These are phyloP conservation scores for Drosophila nigrodunni DNA, from an alignment of 1,140 invertebrate species.

Conservation along the genomic window DNA sequence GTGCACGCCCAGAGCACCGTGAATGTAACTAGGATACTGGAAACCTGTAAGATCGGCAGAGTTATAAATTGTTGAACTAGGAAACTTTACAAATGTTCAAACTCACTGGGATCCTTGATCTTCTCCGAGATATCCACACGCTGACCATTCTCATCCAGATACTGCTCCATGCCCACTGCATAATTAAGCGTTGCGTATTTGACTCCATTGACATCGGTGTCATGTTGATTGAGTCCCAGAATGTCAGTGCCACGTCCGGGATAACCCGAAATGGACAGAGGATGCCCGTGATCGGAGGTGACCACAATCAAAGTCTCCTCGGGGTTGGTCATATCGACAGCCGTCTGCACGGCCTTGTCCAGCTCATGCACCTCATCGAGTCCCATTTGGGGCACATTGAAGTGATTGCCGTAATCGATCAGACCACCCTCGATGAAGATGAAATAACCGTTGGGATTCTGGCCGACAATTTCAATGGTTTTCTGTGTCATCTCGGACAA, in stretches of 20 bases:
- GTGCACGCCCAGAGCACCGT: constrained; percentile 86
- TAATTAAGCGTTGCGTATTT: constrained; percentile 88
- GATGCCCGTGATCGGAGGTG: constrained; percentile 89
- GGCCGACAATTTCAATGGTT: constrained; percentile 89
- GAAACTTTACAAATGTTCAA: background rate
- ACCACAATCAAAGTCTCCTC: constrained; percentile 89
- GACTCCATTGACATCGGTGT: constrained; percentile 77
- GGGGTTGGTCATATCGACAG: constrained; percentile 86
- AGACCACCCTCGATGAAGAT: constrained; percentile 88
- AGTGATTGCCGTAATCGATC: constrained; percentile 91
- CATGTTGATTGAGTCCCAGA: constrained; percentile 85
- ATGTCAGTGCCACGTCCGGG: constrained; percentile 89
- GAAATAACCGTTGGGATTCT: constrained; percentile 88
- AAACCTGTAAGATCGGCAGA: constrained; percentile 59
- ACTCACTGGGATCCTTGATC: constrained; percentile 43
- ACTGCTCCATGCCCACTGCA: constrained; percentile 88
- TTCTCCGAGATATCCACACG: constrained; percentile 58
- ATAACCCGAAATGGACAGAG: constrained; percentile 89
- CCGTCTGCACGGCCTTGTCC: constrained; percentile 88
- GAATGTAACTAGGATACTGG: constrained; percentile 84
- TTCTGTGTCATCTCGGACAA: constrained; percentile 91
- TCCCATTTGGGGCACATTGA: constrained; percentile 87
- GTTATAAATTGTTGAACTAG: background rate
- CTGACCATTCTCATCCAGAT: constrained; percentile 62
- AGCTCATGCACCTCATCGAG: constrained; percentile 89